Evolutionary conservation across 2,797 vertebrate species (phyloP), one percentile per base, ranked within the genome.

Genomic region (Platyrinchus mystaceus): DNA sequence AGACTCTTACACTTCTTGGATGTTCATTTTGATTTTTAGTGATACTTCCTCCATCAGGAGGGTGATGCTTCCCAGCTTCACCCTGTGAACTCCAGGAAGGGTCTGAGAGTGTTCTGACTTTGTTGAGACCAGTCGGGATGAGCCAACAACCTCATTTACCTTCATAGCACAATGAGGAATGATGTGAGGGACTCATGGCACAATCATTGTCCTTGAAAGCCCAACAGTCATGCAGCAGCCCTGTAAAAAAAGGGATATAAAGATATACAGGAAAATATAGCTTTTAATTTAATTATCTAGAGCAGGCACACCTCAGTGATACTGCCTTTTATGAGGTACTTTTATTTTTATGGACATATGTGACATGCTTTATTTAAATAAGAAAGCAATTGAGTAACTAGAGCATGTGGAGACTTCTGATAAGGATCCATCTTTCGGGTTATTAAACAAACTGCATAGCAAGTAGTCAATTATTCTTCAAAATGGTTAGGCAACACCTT

Each of bases 401-500:
- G 41, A 94, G 84, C 96, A 84, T 93, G 86, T 89, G 92, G 85
- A 95, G 96, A n/a, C 83, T 93, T 56, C 90, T 91, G 94, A 96
- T 93, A 96, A 93, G 94, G 36, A 96, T 91, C 94, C 22, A 6
- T 71, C 60, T 89, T 84, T 90, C 85, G 90, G 77, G 74, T 96
- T 96, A 90, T 77, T 94, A 94, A 95, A 82, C 88, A 89, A 94
- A 76, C 93, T 85, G 87, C 93, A 69, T 84, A 90, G 59, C 88
- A 88, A 96, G 84, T 73, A 80, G 73, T 93, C 63, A 90, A 67
- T 90, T 83, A 84, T 91, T 91, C 94, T 91, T 88, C 83, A 64
- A 76, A 93, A 94, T 47, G 74, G 89, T 93, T 94, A 63, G 91
- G 90, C 93, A 96, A 97, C 93, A 89, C 95, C 88, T 95, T 95